phyloP scores from a whole-genome alignment of 1,140 invertebrate species.

The Drosophila repleta region DNA sequence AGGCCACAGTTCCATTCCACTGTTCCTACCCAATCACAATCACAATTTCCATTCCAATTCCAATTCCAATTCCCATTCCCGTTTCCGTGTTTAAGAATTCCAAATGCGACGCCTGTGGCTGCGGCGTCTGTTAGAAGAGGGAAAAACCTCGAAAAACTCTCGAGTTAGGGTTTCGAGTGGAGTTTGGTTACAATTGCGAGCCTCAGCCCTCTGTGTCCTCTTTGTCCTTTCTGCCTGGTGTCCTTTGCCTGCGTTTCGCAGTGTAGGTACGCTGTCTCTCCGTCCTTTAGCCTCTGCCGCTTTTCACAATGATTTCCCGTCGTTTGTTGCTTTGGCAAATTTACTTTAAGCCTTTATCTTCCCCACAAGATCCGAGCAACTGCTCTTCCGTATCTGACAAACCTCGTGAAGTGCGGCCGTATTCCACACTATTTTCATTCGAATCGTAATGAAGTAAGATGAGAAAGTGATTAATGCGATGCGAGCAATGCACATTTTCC shows the following conservation, averaged over 20 bases:
- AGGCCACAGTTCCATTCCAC: constrained; percentile 22
- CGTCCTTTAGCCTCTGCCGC: constrained; percentile 3
- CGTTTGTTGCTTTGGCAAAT: constrained; percentile 40
- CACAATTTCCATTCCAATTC: neutral
- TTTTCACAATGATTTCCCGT: constrained; percentile 19
- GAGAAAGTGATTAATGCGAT: neutral
- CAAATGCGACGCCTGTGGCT: constrained; percentile 48
- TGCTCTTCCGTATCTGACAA: constrained; percentile 10
- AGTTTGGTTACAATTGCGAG: constrained; percentile 61
- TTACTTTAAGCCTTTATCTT: constrained; percentile 43
- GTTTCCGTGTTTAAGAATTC: constrained; percentile 37
- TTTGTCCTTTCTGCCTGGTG: constrained; percentile 47
- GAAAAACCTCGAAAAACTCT: constrained; percentile 46
- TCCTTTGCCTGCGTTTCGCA: constrained; percentile 46
- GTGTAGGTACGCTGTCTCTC: constrained; percentile 31
- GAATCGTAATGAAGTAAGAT: neutral
- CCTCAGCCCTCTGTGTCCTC: neutral
- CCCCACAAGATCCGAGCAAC: constrained; percentile 37
- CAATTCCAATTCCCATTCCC: neutral
- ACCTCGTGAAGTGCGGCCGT: neutral
- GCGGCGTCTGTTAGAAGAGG: constrained; percentile 22
- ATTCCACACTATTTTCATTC: neutral
- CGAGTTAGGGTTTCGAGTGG: constrained; percentile 44
- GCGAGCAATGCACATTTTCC: neutral
- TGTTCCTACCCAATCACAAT: neutral